Percentiles rank a stretch among this genome's conserved stretches.
Conservation (phyloP, 2,113 vertebrate species). For the Hyaena hyaena region DNA sequence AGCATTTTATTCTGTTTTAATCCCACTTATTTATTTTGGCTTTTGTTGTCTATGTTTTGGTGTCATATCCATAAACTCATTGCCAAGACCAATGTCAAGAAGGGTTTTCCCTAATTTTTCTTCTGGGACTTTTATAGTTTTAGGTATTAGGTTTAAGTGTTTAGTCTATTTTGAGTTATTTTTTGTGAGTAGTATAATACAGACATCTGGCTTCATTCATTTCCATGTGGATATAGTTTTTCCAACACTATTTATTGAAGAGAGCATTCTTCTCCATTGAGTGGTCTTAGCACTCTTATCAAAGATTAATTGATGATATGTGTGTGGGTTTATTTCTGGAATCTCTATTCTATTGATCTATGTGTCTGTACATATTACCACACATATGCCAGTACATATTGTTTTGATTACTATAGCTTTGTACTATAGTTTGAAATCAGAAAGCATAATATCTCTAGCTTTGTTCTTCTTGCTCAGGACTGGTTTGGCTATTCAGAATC, state of each 20-base stretch:
- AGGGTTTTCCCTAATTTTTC: not conserved
- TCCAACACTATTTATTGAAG: not conserved
- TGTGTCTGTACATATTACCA: not conserved
- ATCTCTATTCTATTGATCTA: not conserved
- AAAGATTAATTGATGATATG: not conserved
- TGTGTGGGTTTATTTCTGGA: not conserved
- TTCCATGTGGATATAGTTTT: not conserved
- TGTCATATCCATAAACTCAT: not conserved
- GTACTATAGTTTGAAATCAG: not conserved
- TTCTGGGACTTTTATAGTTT: not conserved
- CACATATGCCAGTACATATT: not conserved
- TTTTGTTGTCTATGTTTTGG: not conserved
- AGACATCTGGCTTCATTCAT: not conserved
- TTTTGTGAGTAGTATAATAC: not conserved
- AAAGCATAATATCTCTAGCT: not conserved
- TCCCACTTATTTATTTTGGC: not conserved
- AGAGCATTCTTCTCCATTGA: not conserved
- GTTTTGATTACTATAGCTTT: not conserved
- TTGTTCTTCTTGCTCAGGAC: not conserved
- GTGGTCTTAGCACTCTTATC: not conserved
- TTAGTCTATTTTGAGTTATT: not conserved
- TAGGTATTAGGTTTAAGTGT: not conserved
- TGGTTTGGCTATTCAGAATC: not conserved
- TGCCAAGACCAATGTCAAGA: not conserved
- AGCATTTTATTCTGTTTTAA: not conserved